Evolutionary conservation across 30 jellyfish, hydroid and myxozoan genomes (phyloP).

Genomic region (Euphysa ruthae): DNA sequence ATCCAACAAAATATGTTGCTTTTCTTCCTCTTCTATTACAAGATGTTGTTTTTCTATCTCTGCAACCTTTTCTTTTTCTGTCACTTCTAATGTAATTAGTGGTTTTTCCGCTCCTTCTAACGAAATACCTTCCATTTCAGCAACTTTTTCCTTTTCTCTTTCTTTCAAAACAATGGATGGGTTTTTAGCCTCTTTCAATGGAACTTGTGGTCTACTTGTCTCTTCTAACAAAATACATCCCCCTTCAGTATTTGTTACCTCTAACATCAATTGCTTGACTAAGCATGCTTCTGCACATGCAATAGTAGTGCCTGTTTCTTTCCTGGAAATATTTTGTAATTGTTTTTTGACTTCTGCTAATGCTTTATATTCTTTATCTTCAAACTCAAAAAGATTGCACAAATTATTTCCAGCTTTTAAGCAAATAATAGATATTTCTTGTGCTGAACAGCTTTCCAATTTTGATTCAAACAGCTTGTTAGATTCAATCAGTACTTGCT

Average conservation of each 20-base stretch:
- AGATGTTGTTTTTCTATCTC: slow-evolving; percentile 10
- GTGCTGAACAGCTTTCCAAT: background rate
- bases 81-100: slow-evolving; percentile 18
- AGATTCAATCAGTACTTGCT: background rate
- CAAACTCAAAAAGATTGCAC: background rate
- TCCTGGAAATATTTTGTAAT: background rate
- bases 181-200: background rate
- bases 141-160: slow-evolving; percentile 4
- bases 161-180: background rate
- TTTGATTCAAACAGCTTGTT: slow-evolving; percentile 16
- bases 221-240: too few species aligned
- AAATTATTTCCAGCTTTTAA: background rate
- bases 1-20: background rate
- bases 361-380: background rate
- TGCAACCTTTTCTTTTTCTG: slow-evolving; percentile 19
- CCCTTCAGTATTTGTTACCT: too few species aligned
- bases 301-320: background rate
- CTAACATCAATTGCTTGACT: background rate
- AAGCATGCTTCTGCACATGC: slow-evolving; percentile 2
- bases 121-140: slow-evolving; percentile 12
- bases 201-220: too few species aligned
- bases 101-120: slow-evolving; percentile 26
- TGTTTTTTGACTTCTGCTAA: background rate
- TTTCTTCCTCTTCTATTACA: slow-evolving; percentile 29
- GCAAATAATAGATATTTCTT: background rate